These are phyloP conservation scores for Mizuhopecten yessoensis DNA, from an alignment of 1,140 invertebrate genomes.

Conservation along the genomic window DNA sequence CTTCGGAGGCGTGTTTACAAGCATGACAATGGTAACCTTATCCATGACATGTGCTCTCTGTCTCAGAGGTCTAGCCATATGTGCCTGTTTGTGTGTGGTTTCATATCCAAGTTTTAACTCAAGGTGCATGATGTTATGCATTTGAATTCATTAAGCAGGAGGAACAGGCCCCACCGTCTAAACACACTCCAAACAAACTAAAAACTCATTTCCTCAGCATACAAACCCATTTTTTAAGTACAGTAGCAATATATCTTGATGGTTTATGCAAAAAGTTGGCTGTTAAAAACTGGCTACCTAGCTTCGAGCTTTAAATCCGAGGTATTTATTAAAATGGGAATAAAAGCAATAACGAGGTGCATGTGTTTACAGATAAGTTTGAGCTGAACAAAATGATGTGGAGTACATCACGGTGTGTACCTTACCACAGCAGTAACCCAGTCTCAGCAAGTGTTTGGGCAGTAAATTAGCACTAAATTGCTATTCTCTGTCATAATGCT, in stretches of 20 bases:
- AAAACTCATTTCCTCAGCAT: constrained; percentile 33
- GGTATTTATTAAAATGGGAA: constrained; percentile 39
- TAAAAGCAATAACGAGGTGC: constrained; percentile 3
- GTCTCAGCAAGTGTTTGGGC: not conserved
- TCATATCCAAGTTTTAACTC: constrained; percentile 34
- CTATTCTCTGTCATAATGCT: not conserved
- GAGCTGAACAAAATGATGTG: too few species aligned
- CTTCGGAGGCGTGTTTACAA: not conserved
- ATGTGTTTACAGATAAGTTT: not conserved
- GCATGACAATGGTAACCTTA: not conserved
- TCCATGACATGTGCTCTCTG: constrained; percentile 19
- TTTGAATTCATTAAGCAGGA: constrained; percentile 37
- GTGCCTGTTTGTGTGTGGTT: constrained; percentile 31
- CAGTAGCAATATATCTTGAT: not conserved
- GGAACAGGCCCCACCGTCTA: constrained; percentile 8
- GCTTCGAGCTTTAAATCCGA: constrained; percentile 20
- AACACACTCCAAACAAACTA: constrained; percentile 23
- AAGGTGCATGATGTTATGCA: constrained; percentile 38
- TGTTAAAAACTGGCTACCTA: constrained; percentile 34
- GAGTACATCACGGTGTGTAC: not conserved
- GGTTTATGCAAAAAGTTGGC: constrained; percentile 6
- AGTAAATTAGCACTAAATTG: constrained; percentile 7
- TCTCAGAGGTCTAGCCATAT: constrained; percentile 21
- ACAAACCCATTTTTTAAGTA: constrained; percentile 4
- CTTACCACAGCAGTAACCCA: not conserved